Base-by-base conservation (phyloP, 2,113 vertebrate species). In the Geococcyx californianus region DNA sequence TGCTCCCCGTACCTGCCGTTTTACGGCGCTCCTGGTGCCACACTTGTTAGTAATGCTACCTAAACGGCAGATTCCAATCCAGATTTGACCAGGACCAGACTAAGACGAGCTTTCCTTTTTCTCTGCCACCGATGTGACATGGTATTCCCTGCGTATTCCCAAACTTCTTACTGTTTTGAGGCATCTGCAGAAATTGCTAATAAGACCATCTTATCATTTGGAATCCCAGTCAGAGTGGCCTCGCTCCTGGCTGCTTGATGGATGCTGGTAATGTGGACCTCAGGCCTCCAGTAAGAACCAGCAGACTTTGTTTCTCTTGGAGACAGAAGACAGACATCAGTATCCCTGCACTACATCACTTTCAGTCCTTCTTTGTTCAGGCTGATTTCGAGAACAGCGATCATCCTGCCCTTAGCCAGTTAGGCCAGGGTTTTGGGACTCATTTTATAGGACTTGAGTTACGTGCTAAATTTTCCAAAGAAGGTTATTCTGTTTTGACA, bases 91-190 rank as follows among this genome's bases (percentile, higher is more conserved):
- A n/a, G 34, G 16, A 44, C 24, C 24, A 47, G 19, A 49, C 4
- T 28, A 14, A 21, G 33, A 13, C 17, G 0, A 1, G 1, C 4
- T 51, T 78, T 31, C 8, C 5, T 29, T 64, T 70, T 89, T 16
- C 17, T 77, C 31, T 20, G 11, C 31, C 20, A 18, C 20, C 2
- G 1, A 10, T 13, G 23, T 29, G 34, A 56, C 0, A 0, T 7
- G 38, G 11, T 38, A 47, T 66, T 87, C 77, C 29, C 21, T 1
- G 3, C 12, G 7, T 31, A 38, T 10, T 58, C 23, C n/a, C 40
- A 24, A 19, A 68, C 49, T 87, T 69, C 31, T 74, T 72, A 21
- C 3, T 63, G 0, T 45, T 87, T n/a, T 51, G 47, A 18, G 19
- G 14, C 16, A 21, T 45, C 23, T 89, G 66, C 44, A 82, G 69